phyloP scores from a whole-genome alignment of 1,140 invertebrate species.

The Phymastichus coffea region DNA sequence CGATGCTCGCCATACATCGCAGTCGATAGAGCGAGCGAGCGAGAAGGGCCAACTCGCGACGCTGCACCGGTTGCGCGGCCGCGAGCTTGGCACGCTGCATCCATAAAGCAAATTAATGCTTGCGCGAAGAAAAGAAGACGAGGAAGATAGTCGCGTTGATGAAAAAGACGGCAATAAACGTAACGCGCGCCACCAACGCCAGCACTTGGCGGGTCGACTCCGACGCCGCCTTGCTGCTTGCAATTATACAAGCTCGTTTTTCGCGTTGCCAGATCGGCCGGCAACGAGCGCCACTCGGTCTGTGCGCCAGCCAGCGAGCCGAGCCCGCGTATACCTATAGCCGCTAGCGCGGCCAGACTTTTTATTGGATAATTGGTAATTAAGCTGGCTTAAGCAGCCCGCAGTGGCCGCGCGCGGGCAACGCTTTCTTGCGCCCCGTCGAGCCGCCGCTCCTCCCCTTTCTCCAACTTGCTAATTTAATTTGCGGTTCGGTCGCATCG shows the following conservation, averaged over 20 bases:
- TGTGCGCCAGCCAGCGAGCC: too few relatives aligned
- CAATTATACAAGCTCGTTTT: slow-evolving; percentile 51
- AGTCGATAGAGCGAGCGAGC: neutral
- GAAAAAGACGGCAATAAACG: slow-evolving; percentile 21
- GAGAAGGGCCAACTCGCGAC: too few relatives aligned
- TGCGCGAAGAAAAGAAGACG: neutral
- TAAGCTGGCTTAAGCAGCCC: slow-evolving; percentile 48
- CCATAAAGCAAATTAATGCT: slow-evolving; percentile 25
- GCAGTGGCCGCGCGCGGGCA: slow-evolving; percentile 46
- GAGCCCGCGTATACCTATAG: neutral
- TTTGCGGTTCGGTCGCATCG: slow-evolving; percentile 53
- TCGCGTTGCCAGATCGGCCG: slow-evolving; percentile 35
- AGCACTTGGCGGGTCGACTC: neutral
- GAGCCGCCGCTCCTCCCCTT: slow-evolving; percentile 30
- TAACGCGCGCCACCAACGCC: neutral
- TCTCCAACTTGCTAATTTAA: slow-evolving; percentile 50
- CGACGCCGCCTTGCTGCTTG: slow-evolving; percentile 45
- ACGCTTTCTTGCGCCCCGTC: slow-evolving; percentile 44
- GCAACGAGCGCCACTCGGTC: too few relatives aligned
- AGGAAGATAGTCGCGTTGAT: slow-evolving; percentile 8
- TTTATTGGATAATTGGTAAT: slow-evolving; percentile 55
- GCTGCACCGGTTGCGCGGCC: neutral
- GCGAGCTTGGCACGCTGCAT: neutral
- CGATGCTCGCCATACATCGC: too few relatives aligned
- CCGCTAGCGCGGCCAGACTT: slow-evolving; percentile 37